Evolutionary conservation across 2,113 vertebrate species (phyloP).

Genomic region (Pseudolaguvia tuberculata): DNA sequence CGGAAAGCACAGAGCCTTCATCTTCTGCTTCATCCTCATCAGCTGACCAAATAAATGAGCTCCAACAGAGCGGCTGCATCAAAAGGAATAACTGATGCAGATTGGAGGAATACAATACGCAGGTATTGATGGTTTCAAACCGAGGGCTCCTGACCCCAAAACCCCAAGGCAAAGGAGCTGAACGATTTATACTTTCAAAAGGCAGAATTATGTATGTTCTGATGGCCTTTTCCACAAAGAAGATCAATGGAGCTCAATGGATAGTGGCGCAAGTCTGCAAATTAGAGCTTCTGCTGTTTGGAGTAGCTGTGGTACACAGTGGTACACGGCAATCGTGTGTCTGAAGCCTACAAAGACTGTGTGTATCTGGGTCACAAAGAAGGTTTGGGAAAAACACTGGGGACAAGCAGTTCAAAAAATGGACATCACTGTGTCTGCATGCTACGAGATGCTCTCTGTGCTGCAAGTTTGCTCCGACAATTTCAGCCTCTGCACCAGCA

Average conservation of each 20-base stretch:
- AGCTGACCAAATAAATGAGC: constrained; percentile 61
- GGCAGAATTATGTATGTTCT: constrained; percentile 47
- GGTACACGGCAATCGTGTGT: constrained; percentile 47
- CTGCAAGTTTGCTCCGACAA: constrained; percentile 20
- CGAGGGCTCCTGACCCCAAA: constrained; percentile 54
- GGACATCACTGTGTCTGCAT: background rate
- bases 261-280: constrained; percentile 42
- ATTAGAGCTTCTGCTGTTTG: constrained; percentile 35
- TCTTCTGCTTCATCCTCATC: constrained; percentile 38
- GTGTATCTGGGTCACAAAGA: constrained; percentile 4
- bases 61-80: constrained; percentile 56
- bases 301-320: constrained; percentile 8
- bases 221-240: constrained; percentile 38
- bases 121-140: constrained; percentile 59
- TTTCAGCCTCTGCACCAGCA: background rate
- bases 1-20: constrained; percentile 21
- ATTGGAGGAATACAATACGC: constrained; percentile 62
- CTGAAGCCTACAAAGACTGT: constrained; percentile 43
- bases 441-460: background rate
- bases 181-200: constrained; percentile 60
- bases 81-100: constrained; percentile 69
- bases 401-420: background rate
- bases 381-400: background rate
- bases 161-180: constrained; percentile 51
- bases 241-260: constrained; percentile 48